Evolutionary conservation across 2,113 vertebrate species (phyloP), one percentile per base, ranked within the genome.

Genomic region (Oryzias celebensis): DNA sequence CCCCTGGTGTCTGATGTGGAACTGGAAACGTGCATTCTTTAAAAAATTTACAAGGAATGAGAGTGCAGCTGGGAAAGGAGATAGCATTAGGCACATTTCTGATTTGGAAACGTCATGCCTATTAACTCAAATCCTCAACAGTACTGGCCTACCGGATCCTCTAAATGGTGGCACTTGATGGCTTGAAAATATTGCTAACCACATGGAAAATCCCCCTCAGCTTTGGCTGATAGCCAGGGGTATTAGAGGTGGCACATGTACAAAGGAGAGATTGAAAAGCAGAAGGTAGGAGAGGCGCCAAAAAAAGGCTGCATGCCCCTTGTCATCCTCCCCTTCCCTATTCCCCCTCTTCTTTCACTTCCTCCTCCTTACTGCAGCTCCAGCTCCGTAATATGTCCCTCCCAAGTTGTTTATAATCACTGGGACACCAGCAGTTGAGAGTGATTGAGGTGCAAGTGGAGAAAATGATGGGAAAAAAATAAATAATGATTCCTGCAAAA

Each of bases 141-240:
- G 85, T 75, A 74, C 78, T 62, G 79, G 65, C 66, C 78, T 71
- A 64, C 75, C 62, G 56, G 51, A 72, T 65, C 62, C 51, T 81
- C 55, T 84, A 82, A 88, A 88, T 85, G 74, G 71, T 12, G 44
- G 63, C 62, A 63, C 75, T 75, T 80, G 73, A 83, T 80, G 81
- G 75, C 68, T 75, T 76, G 66, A 85, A 85, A 85, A 77, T 87
- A 87, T 83, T 87, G 85, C 72, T 73, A 82, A 76, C 77, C 67
- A 65, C 72, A 69, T 74, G 67, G 67, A 84, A 85, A 87, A 70
- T 65, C 77, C 80, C 56, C 41, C 68, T 48, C 61, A 41, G 14
- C 74, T 66, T 15, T 54, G 75, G 66, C 73, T 78, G 71, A 75
- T 69, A 67, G 63, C 65, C 58, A 75, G 64, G 22, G 48, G 65